Percentiles rank a stretch among this genome's conserved stretches.
Conservation (phyloP, 2,113 vertebrate species). For the Neodon shergylaensis region DNA sequence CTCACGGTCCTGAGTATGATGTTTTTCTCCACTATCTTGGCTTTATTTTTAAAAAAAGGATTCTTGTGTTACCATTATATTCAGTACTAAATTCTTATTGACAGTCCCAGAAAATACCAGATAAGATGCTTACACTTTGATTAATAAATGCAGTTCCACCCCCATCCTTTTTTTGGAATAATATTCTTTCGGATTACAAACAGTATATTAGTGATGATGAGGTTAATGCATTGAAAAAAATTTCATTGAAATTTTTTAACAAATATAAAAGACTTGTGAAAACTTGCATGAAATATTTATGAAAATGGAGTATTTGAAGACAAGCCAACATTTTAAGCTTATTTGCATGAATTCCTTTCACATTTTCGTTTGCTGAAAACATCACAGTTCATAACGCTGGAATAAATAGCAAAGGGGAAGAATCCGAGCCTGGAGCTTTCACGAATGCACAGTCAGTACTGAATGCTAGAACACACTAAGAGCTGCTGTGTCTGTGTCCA, state of each 20-base stretch:
- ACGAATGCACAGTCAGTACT: not conserved
- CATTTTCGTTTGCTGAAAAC: conserved; percentile 68
- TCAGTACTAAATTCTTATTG: not conserved
- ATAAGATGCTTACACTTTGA: conserved; percentile 35
- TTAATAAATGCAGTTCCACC: conserved; percentile 27
- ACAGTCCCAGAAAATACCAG: conserved; percentile 2
- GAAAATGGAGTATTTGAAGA: conserved; percentile 70
- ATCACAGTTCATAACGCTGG: conserved; percentile 54
- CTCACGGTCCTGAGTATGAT: too few species aligned
- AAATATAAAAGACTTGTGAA: conserved; percentile 71
- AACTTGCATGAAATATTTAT: conserved; percentile 76
- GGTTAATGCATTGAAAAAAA: conserved; percentile 61
- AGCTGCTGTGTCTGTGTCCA: not conserved
- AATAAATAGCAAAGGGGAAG: conserved; percentile 25
- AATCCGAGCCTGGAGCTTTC: conserved; percentile 43
- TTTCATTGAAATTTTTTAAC: conserved; percentile 53
- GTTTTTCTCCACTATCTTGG: not conserved
- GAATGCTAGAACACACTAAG: not conserved
- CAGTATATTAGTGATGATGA: conserved; percentile 69
- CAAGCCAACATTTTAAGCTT: conserved; percentile 61
- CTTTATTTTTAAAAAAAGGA: conserved; percentile 30
- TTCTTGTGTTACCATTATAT: conserved; percentile 41
- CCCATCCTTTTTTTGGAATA: not conserved
- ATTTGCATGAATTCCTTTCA: conserved; percentile 70
- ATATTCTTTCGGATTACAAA: conserved; percentile 71